phyloP scores from a whole-genome alignment of 2,797 vertebrate species.

The Heteromormyrus szaboi region DNA sequence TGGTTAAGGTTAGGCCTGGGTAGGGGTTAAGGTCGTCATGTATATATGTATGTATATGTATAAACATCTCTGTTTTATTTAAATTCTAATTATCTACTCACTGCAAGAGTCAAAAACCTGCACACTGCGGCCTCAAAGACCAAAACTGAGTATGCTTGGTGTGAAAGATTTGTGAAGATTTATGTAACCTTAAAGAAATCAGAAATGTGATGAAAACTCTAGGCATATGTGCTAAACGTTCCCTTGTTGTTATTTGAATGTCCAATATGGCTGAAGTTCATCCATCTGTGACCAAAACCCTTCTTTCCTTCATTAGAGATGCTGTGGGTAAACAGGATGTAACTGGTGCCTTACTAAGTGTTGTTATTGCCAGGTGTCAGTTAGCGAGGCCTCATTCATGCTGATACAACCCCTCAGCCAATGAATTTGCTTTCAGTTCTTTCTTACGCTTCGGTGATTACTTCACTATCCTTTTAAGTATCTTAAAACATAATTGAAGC shows the following conservation, averaged over 20 bases:
- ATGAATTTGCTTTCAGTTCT: not conserved
- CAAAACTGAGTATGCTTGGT: not conserved
- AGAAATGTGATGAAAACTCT: not conserved
- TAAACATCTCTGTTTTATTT: not conserved
- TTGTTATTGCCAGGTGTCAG: not conserved
- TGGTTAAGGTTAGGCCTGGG: not conserved
- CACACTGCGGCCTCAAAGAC: not conserved
- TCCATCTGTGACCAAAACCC: not conserved
- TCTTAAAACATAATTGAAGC: not conserved
- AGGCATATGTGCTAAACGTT: not conserved
- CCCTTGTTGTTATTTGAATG: not conserved
- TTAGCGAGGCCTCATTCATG: not conserved
- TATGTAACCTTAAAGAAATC: not conserved
- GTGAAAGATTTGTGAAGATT: not conserved
- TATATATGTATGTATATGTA: not conserved
- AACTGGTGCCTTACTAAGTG: not conserved
- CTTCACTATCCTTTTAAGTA: not conserved
- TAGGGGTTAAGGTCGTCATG: not conserved
- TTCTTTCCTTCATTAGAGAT: not conserved
- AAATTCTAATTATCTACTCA: not conserved
- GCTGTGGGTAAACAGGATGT: not conserved
- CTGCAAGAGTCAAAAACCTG: not conserved
- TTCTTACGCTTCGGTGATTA: not conserved
- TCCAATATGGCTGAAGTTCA: not conserved
- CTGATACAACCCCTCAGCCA: not conserved